phyloP scores from a whole-genome alignment of 2,888 invertebrate species.

The Agrotis clavis region DNA sequence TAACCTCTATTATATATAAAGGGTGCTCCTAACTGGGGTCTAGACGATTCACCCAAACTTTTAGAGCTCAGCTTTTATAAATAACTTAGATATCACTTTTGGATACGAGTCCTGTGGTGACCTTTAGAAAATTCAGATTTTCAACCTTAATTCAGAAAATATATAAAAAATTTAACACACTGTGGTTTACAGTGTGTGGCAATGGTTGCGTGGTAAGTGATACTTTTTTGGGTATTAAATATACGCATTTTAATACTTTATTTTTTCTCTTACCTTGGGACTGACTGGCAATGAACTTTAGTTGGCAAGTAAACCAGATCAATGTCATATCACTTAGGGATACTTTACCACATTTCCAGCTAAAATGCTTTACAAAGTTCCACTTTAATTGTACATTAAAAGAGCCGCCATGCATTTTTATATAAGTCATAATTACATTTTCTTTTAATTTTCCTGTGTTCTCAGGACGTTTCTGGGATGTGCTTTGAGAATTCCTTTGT shows the following conservation, averaged over 20 bases:
- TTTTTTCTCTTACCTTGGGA: slow-evolving; percentile 4
- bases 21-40: slow-evolving; percentile 50
- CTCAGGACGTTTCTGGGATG: slow-evolving; percentile 49
- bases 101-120: slow-evolving; percentile 17
- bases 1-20: slow-evolving; percentile 56
- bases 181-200: neutral
- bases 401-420: slow-evolving; percentile 2
- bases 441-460: slow-evolving; percentile 59
- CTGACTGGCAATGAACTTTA: slow-evolving; percentile 25
- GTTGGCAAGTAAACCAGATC: slow-evolving; percentile 22
- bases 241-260: neutral
- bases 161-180: slow-evolving; percentile 1
- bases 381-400: slow-evolving; percentile 27
- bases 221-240: slow-evolving; percentile 8
- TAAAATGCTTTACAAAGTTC: slow-evolving; percentile 10
- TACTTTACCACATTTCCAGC: slow-evolving; percentile 13
- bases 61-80: slow-evolving; percentile 49
- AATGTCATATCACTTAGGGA: slow-evolving; percentile 18
- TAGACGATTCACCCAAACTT: slow-evolving; percentile 58
- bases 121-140: slow-evolving; percentile 16
- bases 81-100: slow-evolving; percentile 50
- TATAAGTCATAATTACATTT: slow-evolving; percentile 38
- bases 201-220: neutral
- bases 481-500: slow-evolving; percentile 58
- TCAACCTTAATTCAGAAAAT: neutral